These are phyloP conservation scores for Pogoniulus pusillus DNA, from an alignment of 2,797 vertebrate genomes.

Conservation along the genomic window DNA sequence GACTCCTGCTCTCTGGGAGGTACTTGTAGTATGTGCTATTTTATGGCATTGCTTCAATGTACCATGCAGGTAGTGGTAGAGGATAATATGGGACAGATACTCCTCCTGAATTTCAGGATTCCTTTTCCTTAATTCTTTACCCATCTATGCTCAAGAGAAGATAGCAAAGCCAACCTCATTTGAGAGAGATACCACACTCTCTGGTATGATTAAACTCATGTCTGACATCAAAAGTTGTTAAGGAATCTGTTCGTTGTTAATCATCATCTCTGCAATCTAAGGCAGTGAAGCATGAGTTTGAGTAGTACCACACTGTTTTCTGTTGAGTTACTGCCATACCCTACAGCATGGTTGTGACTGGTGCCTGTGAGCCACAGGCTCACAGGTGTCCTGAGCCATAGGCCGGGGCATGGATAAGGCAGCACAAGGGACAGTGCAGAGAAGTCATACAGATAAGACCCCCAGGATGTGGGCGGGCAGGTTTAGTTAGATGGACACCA, in stretches of 20 bases:
- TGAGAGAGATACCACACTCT: background rate
- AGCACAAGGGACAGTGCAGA: background rate
- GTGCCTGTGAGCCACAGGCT: fast-evolving
- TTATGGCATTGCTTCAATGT: fast-evolving
- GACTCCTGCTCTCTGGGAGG: background rate
- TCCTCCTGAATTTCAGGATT: background rate
- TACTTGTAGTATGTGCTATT: background rate
- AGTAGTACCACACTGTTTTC: background rate
- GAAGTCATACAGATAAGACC: background rate
- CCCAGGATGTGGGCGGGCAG: background rate
- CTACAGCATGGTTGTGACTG: background rate
- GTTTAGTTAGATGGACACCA: background rate
- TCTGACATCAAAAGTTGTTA: background rate
- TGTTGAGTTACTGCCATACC: background rate
- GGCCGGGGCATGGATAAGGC: background rate
- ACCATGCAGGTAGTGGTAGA: background rate
- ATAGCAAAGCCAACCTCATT: background rate
- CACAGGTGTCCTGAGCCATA: background rate
- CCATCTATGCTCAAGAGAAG: background rate
- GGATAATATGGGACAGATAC: background rate
- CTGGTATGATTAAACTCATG: background rate
- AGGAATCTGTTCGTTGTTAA: background rate
- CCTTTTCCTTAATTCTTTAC: background rate
- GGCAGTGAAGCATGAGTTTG: background rate
- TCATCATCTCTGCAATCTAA: background rate